A percentile compares a stretch with the other conserved stretches of the same genome.
phyloP scores from a whole-genome alignment of 2,797 vertebrate species.

The Lophius americanus region DNA sequence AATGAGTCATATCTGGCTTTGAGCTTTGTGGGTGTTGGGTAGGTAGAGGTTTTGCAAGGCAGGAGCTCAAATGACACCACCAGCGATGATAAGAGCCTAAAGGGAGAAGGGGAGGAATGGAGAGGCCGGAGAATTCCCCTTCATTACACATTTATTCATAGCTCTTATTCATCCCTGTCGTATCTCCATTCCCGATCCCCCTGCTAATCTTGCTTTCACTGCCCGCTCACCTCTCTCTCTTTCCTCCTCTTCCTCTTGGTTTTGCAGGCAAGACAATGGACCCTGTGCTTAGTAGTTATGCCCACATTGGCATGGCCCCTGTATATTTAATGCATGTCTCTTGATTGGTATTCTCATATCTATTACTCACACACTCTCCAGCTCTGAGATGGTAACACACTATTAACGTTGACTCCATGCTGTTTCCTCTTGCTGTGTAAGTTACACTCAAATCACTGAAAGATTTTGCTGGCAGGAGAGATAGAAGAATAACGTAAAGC shows the following conservation, averaged over 20 bases:
- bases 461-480: constrained; percentile 55
- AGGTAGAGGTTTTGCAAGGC: not conserved
- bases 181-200: constrained; percentile 45
- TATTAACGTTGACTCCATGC: constrained; percentile 59
- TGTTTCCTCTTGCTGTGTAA: constrained; percentile 41
- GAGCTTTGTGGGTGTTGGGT: not conserved
- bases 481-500: constrained; percentile 39
- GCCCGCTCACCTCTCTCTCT: constrained; percentile 9
- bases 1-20: too few species aligned
- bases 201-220: constrained; percentile 46
- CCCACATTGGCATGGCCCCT: constrained; percentile 35
- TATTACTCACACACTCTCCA: constrained; percentile 49
- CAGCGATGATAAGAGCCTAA: constrained; percentile 1
- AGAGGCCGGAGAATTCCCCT: constrained; percentile 26
- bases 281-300: constrained; percentile 34
- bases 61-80: constrained; percentile 4
- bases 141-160: constrained; percentile 35
- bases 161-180: constrained; percentile 28
- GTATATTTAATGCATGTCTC: constrained; percentile 22
- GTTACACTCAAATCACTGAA: constrained; percentile 57
- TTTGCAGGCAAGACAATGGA: constrained; percentile 35
- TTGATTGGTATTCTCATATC: constrained; percentile 66
- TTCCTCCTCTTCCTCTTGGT: constrained; percentile 4
- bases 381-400: constrained; percentile 47
- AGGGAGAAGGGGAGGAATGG: not conserved